Base-by-base conservation (phyloP, 2,888 invertebrate species). In the Drosophila flavopinicola region DNA sequence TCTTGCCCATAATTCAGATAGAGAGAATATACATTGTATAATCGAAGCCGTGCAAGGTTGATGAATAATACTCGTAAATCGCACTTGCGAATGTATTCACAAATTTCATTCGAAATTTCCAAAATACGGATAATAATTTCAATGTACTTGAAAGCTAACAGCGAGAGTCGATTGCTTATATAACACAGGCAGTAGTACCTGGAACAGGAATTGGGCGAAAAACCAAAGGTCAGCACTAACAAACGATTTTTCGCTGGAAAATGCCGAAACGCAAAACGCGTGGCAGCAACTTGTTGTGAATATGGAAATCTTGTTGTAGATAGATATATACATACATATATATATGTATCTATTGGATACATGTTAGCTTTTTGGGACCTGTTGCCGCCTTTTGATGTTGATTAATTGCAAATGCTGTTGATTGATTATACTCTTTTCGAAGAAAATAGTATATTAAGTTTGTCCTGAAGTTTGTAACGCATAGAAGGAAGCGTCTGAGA, bases 341-440 rank as follows among this genome's bases (percentile, higher is more conserved):
- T 47, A 42, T 61, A 54, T 61, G 49, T 73, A 73, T 58, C 74
- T 49, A 39, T 17, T 23, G 48, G 71, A 57, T 63, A 66, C 49
- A 56, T 52, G 29, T 51, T 33, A 27, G 56, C 20, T 45, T 37
- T 33, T 59, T 56, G 74, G 64, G 56, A 77, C 80, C 63, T 58
- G 48, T 66, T 52, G 79, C 70, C 66, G 74, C 64, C 80, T 84
- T 88, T 88, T 87, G 87, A 87, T 88, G 83, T 83, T 85, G 86
- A 85, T 88, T 88, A 85, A 86, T 88, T 82, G 88, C 85, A 61
- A 85, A 78, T 64, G 73, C 66, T 79, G 79, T 66, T 86, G 88
- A 88, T 86, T 88, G 88, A 88, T 86, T n/a, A n/a, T n/a, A n/a
- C n/a, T n/a, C n/a, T n/a, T n/a, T n/a, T n/a, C n/a, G n/a, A n/a